phyloP scores from a whole-genome alignment of 2,113 vertebrate species.

The Epinephelus moara region DNA sequence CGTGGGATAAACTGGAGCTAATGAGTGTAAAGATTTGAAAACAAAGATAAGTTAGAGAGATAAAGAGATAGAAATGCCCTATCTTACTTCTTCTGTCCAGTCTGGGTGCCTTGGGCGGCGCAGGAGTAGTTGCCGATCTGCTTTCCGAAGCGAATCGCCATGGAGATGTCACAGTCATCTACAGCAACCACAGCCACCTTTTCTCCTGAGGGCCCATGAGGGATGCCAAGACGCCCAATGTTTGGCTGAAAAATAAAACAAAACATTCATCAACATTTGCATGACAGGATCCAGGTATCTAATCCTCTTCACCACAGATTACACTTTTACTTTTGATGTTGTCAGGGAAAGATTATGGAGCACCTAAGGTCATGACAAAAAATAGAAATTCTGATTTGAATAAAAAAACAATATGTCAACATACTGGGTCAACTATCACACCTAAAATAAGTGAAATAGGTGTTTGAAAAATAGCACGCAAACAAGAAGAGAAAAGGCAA shows the following conservation, averaged over 20 bases:
- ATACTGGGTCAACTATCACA: background rate
- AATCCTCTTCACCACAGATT: background rate
- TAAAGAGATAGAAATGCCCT: background rate
- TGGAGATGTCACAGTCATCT: slow-evolving; percentile 94
- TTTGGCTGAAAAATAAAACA: slow-evolving; percentile 87
- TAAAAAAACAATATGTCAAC: too few relatives aligned
- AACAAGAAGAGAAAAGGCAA: background rate
- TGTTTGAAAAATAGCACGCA: background rate
- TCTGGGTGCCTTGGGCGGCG: slow-evolving; percentile 96
- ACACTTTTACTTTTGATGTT: background rate
- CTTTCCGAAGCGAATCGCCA: slow-evolving; percentile 92
- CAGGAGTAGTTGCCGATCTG: slow-evolving; percentile 96
- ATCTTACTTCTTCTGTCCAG: slow-evolving; percentile 95
- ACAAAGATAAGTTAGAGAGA: background rate
- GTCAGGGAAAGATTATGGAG: background rate
- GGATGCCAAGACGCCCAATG: slow-evolving; percentile 92
- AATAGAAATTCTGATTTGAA: background rate
- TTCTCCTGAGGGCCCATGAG: slow-evolving; percentile 94
- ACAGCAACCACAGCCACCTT: slow-evolving; percentile 96
- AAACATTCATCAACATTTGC: background rate
- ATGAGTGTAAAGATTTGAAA: background rate
- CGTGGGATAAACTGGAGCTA: background rate
- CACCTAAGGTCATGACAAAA: background rate
- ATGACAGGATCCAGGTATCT: background rate
- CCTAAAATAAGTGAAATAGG: background rate